Evolutionary conservation across 2,888 invertebrate genomes (phyloP).

Genomic region (Chrysolina haemoptera): DNA sequence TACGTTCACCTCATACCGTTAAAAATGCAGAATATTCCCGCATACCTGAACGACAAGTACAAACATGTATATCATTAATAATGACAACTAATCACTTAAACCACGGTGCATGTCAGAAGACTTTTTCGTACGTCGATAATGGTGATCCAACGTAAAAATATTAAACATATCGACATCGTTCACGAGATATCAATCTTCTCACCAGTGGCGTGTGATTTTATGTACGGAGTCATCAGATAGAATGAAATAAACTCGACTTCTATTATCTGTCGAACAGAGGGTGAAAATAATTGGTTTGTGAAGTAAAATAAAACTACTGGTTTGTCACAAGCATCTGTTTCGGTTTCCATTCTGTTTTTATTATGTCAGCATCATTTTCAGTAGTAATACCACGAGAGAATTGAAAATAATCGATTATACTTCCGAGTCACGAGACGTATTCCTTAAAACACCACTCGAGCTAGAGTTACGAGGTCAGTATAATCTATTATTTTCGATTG

Average conservation of each 20-base stretch:
- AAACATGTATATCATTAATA: slow-evolving; percentile 28
- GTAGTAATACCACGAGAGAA: too few relatives aligned
- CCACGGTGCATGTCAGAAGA: slow-evolving; percentile 11
- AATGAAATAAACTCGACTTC: not conserved
- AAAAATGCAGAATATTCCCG: slow-evolving; percentile 1
- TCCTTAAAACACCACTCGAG: too few relatives aligned
- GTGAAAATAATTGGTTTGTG: too few relatives aligned
- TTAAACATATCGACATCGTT: slow-evolving; percentile 20
- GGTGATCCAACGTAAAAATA: slow-evolving; percentile 10
- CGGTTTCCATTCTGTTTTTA: too few relatives aligned
- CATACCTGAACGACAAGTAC: slow-evolving; percentile 21
- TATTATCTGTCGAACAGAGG: too few relatives aligned
- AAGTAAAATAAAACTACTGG: too few relatives aligned
- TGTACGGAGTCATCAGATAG: not conserved
- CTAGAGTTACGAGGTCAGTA: too few relatives aligned
- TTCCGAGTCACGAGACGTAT: too few relatives aligned
- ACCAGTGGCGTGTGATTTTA: not conserved
- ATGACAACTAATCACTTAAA: slow-evolving; percentile 21
- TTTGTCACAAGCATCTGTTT: too few relatives aligned
- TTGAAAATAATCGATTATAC: too few relatives aligned
- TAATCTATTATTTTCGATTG: too few relatives aligned
- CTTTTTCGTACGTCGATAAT: slow-evolving; percentile 15
- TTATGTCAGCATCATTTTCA: too few relatives aligned
- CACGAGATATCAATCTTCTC: slow-evolving; percentile 9
- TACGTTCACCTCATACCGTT: not conserved